Evolutionary conservation across 2,888 invertebrate species (phyloP), one percentile per base, ranked within the genome.

Genomic region (Trileptium ribeirensis): DNA sequence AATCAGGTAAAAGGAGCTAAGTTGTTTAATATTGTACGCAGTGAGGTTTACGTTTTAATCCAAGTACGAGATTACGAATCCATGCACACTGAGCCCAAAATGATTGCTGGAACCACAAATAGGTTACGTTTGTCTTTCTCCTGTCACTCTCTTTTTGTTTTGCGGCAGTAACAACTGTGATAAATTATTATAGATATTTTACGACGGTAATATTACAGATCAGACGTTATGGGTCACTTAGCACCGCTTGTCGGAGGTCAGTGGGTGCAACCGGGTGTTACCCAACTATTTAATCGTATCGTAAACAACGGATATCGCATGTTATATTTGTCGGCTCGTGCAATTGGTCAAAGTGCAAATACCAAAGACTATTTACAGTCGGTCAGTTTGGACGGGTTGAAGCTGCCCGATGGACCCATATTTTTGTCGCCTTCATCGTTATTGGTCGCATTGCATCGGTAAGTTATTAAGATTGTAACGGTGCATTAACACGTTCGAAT

Each of bases 251-350:
- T 97, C 88, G 95, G 99, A 80, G 67, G 77, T 34, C 97, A 98
- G 89, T 99, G 99, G 99, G 97, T 98, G 0, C 99, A 99, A 90
- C 93, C 95, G 19, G 99, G 98, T 2, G 98, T 99, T 1, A 97
- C 99, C 34, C 95, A 97, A 87, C 92, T 99, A 0, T 99, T 97
- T 89, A 96, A 95, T 31, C 95, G 96, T 89, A 98, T 99, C 86
- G 94, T 95, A 90, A 94, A 94, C 88, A 99, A 99, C 88, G 97
- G 98, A 67, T 99, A 99, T 90, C 96, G 96, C 88, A 91, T 99
- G 86, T 90, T 99, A 80, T 99, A 99, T 89, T 91, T 99, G 81
- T 98, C 98, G 0, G 97, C 99, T 0, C 92, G 99, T 84, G 98
- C 99, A 39, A 99, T 99, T 85, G 99, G 98, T 8, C 92, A 93